phyloP scores from a whole-genome alignment of 2,888 invertebrate species.

The Hybos culiciformis region DNA sequence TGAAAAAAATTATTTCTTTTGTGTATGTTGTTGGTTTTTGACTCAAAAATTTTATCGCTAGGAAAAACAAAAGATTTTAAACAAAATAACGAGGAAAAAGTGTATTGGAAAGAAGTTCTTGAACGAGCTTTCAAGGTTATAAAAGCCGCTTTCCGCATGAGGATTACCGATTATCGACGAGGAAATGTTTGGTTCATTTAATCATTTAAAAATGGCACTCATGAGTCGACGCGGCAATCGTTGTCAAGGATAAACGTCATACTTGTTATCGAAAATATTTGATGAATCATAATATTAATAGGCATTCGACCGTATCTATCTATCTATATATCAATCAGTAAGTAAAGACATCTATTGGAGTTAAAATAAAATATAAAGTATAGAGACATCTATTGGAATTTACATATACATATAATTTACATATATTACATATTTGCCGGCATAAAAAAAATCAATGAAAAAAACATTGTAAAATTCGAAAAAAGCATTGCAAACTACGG shows the following conservation, averaged over 20 bases:
- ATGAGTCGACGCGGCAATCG: slow-evolving; percentile 15
- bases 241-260: slow-evolving; percentile 18
- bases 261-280: slow-evolving; percentile 20
- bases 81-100: background rate
- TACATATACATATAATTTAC: no score
- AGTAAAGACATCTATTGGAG: no score
- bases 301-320: no score
- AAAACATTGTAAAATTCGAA: no score
- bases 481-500: no score
- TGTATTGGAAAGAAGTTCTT: slow-evolving; percentile 5
- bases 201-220: slow-evolving; percentile 13
- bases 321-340: no score
- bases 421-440: no score
- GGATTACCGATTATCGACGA: slow-evolving; percentile 12
- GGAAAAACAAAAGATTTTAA: background rate
- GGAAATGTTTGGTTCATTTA: slow-evolving; percentile 11
- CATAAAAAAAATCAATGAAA: no score
- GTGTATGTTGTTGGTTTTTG: background rate
- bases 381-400: no score
- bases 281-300: no score
- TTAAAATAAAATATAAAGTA: no score
- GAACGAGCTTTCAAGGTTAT: slow-evolving; percentile 9
- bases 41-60: background rate
- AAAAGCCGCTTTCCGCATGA: slow-evolving; percentile 10
- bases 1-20: background rate